Evolutionary conservation across 2,113 vertebrate genomes (phyloP).

Genomic region (Amphiprion percula): DNA sequence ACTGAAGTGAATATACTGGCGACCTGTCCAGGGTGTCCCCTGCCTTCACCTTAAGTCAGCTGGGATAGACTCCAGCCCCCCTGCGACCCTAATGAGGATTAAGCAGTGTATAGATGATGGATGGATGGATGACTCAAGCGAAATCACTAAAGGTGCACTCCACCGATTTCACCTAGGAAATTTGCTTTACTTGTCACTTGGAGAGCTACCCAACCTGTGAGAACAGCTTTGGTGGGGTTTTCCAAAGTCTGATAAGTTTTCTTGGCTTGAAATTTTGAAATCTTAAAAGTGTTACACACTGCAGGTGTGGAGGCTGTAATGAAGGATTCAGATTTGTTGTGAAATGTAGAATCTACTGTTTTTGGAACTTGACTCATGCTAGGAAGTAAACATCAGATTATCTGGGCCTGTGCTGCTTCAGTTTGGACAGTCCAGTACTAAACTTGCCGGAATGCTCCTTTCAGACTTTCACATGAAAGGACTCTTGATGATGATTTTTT

Average conservation of each 20-base stretch:
- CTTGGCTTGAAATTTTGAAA: not conserved
- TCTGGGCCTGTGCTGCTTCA: not conserved
- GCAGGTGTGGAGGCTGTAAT: no score
- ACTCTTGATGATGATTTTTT: not conserved
- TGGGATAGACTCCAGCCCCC: no score
- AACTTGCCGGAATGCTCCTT: not conserved
- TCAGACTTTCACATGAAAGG: not conserved
- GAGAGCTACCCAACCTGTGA: not conserved
- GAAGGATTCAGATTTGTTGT: no score
- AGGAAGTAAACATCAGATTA: not conserved
- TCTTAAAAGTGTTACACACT: no score
- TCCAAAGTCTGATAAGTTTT: not conserved
- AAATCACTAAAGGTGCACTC: not conserved
- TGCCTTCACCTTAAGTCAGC: no score
- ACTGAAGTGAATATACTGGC: no score
- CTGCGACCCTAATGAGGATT: no score
- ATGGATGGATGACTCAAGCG: not conserved
- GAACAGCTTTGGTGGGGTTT: not conserved
- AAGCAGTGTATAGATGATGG: no score
- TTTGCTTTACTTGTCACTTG: not conserved
- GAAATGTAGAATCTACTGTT: no score
- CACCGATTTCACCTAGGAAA: not conserved
- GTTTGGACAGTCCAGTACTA: not conserved
- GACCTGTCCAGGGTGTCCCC: no score
- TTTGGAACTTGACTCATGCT: not conserved